Evolutionary conservation across 2,888 invertebrate genomes (phyloP).

Genomic region (Entomobrya proxima): DNA sequence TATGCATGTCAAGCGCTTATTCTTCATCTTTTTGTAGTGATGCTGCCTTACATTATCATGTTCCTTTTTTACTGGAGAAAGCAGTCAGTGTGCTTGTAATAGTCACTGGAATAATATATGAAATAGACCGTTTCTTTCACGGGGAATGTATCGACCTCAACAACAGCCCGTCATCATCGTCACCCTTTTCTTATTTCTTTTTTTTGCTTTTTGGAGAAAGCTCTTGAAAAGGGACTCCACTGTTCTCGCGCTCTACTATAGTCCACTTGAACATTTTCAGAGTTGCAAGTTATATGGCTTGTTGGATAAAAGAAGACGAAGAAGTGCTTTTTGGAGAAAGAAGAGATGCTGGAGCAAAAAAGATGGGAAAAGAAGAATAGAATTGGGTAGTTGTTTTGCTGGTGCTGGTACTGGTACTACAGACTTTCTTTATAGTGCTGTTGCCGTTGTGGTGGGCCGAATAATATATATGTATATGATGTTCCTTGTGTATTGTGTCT

Average conservation of each 20-base stretch:
- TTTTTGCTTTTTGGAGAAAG: not conserved
- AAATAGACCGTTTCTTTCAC: not conserved
- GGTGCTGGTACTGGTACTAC: too few relatives aligned
- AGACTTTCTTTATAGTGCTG: too few relatives aligned
- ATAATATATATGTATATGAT: too few relatives aligned
- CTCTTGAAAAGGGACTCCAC: not conserved
- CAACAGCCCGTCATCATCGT: constrained; percentile 13
- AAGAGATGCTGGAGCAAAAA: not conserved
- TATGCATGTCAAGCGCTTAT: constrained; percentile 25
- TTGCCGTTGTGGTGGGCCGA: too few relatives aligned
- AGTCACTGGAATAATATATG: not conserved
- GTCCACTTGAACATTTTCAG: not conserved
- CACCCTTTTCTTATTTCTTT: constrained; percentile 4
- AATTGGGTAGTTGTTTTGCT: not conserved
- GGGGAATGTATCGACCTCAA: constrained; percentile 9
- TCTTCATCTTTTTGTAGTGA: constrained; percentile 2
- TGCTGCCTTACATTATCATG: constrained; percentile 3
- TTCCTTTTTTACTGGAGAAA: constrained; percentile 16
- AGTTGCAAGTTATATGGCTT: not conserved
- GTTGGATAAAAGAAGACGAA: not conserved
- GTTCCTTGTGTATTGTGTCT: constrained; percentile 22
- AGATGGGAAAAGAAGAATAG: not conserved
- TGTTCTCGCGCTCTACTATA: not conserved
- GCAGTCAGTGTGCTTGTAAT: not conserved
- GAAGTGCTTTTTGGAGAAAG: constrained; percentile 1